These are phyloP conservation scores for Crypturellus undulatus DNA, from an alignment of 2,113 vertebrate species.

Conservation along the genomic window DNA sequence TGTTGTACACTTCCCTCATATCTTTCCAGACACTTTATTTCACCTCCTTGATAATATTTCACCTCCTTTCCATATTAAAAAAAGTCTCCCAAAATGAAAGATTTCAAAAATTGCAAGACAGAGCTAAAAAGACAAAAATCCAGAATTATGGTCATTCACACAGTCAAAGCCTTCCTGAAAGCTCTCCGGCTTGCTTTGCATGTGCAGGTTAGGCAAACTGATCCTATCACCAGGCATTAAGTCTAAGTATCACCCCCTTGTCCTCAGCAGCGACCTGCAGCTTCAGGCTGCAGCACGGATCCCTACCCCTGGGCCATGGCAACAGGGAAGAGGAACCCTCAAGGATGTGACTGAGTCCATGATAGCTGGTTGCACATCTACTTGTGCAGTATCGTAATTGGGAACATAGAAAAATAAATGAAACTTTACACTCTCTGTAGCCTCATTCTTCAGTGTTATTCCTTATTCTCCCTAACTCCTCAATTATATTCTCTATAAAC, in stretches of 20 bases:
- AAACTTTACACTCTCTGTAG: background rate
- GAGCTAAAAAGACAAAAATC: background rate
- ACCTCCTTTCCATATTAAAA: background rate
- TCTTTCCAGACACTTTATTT: background rate
- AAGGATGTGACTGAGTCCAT: accelerated
- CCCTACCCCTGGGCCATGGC: too few species aligned
- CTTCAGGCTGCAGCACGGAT: accelerated
- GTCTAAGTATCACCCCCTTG: accelerated
- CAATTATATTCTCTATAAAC: background rate
- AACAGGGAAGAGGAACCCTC: background rate
- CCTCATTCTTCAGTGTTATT: background rate
- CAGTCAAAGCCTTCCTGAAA: background rate
- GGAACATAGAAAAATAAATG: background rate
- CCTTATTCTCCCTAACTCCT: background rate
- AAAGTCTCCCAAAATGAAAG: background rate
- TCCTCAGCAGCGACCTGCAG: accelerated
- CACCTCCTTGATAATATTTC: background rate
- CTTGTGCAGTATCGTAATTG: background rate
- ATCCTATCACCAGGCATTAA: background rate
- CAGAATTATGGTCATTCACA: background rate
- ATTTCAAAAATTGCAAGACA: background rate
- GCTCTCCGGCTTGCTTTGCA: background rate
- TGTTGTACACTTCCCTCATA: background rate
- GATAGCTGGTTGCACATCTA: background rate
- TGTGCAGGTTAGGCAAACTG: background rate